Evolutionary conservation across 92 coral and sea anemone genomes (phyloP).

Genomic region (Umimayanthus kanabou): DNA sequence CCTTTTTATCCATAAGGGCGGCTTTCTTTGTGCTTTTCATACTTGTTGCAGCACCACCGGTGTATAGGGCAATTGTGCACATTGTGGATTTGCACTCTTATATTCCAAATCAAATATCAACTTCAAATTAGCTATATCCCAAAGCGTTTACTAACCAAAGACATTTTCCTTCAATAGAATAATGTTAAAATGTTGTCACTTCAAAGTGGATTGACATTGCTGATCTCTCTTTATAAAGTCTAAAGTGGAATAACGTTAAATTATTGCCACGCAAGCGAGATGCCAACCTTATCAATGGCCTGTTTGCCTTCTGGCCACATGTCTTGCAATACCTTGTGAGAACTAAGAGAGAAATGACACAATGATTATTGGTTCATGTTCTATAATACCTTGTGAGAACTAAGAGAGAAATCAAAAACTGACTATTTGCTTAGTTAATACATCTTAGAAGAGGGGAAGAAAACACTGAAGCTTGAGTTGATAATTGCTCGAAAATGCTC

Average conservation of each 20-base stretch:
- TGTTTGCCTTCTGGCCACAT: constrained; percentile 99
- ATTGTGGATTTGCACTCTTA: too few species aligned
- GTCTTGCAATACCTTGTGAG: constrained; percentile 78
- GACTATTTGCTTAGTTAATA: too few species aligned
- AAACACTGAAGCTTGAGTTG: background rate
- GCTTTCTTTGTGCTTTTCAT: too few species aligned
- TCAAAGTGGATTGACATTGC: background rate
- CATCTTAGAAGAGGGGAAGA: background rate
- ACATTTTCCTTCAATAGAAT: too few species aligned
- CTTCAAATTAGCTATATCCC: too few species aligned
- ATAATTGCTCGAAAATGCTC: too few species aligned
- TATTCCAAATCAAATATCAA: too few species aligned
- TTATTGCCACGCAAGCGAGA: background rate
- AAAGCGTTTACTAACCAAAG: too few species aligned
- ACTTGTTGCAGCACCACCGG: too few species aligned
- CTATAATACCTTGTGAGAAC: constrained; percentile 77
- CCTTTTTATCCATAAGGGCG: too few species aligned
- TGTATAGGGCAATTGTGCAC: too few species aligned
- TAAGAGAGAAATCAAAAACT: constrained; percentile 23
- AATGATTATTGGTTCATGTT: constrained; percentile 38
- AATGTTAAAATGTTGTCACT: background rate
- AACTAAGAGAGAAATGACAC: constrained; percentile 50
- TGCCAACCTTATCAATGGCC: constrained; percentile 79
- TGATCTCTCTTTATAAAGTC: background rate
- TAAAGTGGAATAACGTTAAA: background rate